These are phyloP conservation scores for Onthophagus sagittarius DNA, from an alignment of 2,888 invertebrate species.

Conservation along the genomic window DNA sequence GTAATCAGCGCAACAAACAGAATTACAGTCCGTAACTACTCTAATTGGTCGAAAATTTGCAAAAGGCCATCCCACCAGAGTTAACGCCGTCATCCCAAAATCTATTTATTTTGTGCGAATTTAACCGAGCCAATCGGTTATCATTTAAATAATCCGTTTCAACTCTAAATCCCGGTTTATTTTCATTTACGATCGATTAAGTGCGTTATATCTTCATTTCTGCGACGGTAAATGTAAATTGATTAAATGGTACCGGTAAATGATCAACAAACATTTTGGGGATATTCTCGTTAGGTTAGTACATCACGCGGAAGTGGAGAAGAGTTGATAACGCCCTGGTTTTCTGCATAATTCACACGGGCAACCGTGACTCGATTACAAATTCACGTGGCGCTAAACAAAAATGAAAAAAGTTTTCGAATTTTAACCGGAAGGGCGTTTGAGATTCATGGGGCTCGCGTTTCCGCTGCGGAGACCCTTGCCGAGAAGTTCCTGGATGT, in stretches of 20 bases:
- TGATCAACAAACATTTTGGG: not conserved
- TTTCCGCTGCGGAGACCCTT: not conserved
- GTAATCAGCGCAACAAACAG: not conserved
- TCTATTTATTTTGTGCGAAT: not conserved
- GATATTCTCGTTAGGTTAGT: not conserved
- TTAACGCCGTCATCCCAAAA: not conserved
- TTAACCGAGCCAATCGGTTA: not conserved
- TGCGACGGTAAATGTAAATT: not conserved
- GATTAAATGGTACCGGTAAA: not conserved
- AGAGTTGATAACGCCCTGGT: constrained; percentile 3
- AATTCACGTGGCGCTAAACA: constrained; percentile 3
- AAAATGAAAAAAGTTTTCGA: constrained; percentile 12
- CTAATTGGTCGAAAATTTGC: not conserved
- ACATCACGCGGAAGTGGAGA: not conserved
- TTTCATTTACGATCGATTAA: not conserved
- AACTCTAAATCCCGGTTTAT: not conserved
- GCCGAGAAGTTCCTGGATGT: not conserved
- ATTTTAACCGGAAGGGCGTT: not conserved
- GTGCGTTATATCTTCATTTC: not conserved
- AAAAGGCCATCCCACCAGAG: not conserved
- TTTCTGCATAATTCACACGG: constrained; percentile 11
- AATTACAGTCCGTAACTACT: not conserved
- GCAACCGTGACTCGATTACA: constrained; percentile 4
- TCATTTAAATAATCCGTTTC: not conserved
- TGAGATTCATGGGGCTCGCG: not conserved